phyloP scores from a whole-genome alignment of 2,113 vertebrate species.

The Alexandromys fortis region DNA sequence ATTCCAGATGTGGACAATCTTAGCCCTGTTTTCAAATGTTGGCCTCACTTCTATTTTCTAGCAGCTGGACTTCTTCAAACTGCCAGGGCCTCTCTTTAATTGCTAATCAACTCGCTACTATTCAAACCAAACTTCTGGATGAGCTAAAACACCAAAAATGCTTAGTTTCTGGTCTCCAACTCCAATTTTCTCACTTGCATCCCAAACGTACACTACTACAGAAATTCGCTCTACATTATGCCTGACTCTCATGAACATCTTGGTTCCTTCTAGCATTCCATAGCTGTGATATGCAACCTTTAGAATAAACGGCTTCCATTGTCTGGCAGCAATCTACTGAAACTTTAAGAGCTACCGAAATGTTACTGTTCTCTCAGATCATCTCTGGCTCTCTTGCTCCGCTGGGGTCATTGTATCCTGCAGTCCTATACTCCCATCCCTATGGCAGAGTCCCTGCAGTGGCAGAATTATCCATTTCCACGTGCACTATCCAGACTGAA shows the following conservation, averaged over 20 bases:
- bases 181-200: background rate
- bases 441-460: too few species aligned
- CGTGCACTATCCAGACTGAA: background rate
- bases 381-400: background rate
- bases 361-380: background rate
- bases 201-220: background rate
- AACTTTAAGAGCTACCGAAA: background rate
- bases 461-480: background rate
- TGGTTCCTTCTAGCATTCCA: background rate
- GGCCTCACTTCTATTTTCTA: background rate
- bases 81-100: background rate
- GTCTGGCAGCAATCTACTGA: background rate
- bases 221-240: background rate
- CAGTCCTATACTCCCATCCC: background rate
- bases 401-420: background rate
- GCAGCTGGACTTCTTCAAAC: background rate
- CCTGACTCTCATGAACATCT: background rate
- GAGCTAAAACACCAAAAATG: background rate
- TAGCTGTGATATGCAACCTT: background rate
- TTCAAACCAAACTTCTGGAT: background rate
- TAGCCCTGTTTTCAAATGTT: constrained; percentile 3
- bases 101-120: constrained; percentile 12
- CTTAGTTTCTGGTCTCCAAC: background rate
- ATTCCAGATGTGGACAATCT: background rate
- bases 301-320: background rate